Evolutionary conservation across 2,113 vertebrate species (phyloP).

Genomic region (Mellivora capensis): DNA sequence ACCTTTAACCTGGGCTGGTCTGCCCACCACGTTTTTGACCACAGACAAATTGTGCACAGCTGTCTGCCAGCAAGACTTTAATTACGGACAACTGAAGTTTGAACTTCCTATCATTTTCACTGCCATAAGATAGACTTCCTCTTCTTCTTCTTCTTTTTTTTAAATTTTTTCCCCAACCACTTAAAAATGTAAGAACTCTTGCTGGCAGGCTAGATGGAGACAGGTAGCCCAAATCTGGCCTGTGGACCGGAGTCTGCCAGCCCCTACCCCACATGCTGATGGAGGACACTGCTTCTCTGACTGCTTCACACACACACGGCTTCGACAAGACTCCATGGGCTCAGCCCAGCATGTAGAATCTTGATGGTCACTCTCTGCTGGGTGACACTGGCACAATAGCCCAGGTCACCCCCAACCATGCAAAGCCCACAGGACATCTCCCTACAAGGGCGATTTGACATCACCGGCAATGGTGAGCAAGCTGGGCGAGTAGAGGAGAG

Average conservation of each 20-base stretch:
- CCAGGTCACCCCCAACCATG: neutral
- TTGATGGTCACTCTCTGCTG: neutral
- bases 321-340: neutral
- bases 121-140: neutral
- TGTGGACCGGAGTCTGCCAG: neutral
- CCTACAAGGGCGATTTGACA: neutral
- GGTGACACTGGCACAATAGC: neutral
- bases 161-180: neutral
- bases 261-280: neutral
- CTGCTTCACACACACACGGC: neutral
- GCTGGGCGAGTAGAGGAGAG: neutral
- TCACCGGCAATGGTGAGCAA: neutral
- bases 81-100: neutral
- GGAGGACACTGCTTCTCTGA: neutral
- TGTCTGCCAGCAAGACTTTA: neutral
- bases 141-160: neutral
- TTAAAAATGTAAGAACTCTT: neutral
- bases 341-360: neutral
- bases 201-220: neutral
- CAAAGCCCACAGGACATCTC: neutral
- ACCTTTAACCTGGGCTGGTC: neutral
- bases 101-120: neutral
- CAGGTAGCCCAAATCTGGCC: neutral
- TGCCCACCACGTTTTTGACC: too few species aligned
- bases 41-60: neutral